Evolutionary conservation across 2,888 invertebrate species (phyloP), one percentile per base, ranked within the genome.

Genomic region (Odontocolon sp.): DNA sequence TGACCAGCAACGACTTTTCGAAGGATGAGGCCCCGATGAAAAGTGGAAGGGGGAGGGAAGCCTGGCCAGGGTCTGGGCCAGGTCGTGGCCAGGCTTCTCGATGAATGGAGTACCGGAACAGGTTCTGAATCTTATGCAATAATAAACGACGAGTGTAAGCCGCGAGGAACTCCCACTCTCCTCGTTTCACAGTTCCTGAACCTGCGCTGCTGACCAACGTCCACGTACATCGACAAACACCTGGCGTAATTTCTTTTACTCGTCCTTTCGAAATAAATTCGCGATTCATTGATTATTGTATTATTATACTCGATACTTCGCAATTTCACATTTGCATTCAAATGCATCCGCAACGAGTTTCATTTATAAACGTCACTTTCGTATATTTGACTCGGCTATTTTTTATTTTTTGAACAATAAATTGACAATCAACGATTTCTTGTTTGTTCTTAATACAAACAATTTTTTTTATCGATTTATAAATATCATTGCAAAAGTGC

Each of bases 121-220:
- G 87, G 87, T 88, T 88, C 85, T 87, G 86, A 86, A 86, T 86
- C 87, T 88, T 88, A 88, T 87, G 88, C 85, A 88, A 88, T 86
- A 87, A 87, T 86, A 87, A 87, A 88, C 84, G 85, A 84, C 40
- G 70, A 71, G 67, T 56, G 38, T 26, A 26, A 61, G 42, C 73
- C 18, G 54, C 63, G 57, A 59, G 68, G 50, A 31, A 31, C 56
- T 68, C 61, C 61, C 59, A 68, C 74, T 45, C 38, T 63, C 28
- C 42, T 14, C 23, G 23, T 33, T 8, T 40, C 23, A 42, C 33
- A 73, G 59, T 61, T 52, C 64, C 45, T 64, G 50, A 45, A 33
- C 67, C 67, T 50, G 56, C 40, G 33, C 23, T 33, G 50, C 38
- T 42, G 40, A 31, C 42, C 52, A 18, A 61, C 59, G 23, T 54